Conservation (phyloP, 2,113 vertebrate genomes). For the Oriolus oriolus region DNA sequence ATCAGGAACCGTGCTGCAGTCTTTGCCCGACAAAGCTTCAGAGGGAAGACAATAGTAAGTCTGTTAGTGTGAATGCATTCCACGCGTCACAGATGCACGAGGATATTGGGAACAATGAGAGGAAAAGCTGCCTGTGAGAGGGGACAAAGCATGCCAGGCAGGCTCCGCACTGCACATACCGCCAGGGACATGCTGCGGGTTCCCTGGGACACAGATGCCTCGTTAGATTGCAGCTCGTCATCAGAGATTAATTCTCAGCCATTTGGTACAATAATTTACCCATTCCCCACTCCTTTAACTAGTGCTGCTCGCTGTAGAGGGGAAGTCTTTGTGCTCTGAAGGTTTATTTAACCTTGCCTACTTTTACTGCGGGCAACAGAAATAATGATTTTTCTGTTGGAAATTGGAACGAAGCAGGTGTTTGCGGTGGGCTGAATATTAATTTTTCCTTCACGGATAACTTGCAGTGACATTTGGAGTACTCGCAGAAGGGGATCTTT, state of each 20-base stretch:
- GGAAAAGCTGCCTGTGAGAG: constrained; percentile 78
- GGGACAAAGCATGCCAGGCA: constrained; percentile 80
- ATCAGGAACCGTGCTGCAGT: constrained; percentile 79
- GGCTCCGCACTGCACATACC: constrained; percentile 78
- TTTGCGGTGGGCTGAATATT: constrained; percentile 35
- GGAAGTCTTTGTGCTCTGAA: constrained; percentile 67
- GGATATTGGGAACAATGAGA: constrained; percentile 83
- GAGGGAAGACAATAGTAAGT: constrained; percentile 83
- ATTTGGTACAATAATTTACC: constrained; percentile 84
- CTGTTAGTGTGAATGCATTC: constrained; percentile 84
- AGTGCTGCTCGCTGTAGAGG: constrained; percentile 61
- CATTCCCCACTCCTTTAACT: constrained; percentile 79
- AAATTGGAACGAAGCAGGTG: constrained; percentile 50
- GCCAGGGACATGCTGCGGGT: constrained; percentile 77
- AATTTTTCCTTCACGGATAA: neutral
- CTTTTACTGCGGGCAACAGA: constrained; percentile 50
- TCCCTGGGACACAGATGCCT: constrained; percentile 84
- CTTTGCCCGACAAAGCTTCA: constrained; percentile 80
- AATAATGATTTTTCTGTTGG: constrained; percentile 59
- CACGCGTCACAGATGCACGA: constrained; percentile 85
- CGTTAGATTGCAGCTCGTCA: constrained; percentile 81
- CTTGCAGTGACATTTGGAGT: neutral
- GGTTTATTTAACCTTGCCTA: constrained; percentile 72
- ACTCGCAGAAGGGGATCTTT: neutral
- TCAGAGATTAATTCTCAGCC: constrained; percentile 84